phyloP scores from a whole-genome alignment of 2,888 invertebrate genomes.

The Magallana nippona region DNA sequence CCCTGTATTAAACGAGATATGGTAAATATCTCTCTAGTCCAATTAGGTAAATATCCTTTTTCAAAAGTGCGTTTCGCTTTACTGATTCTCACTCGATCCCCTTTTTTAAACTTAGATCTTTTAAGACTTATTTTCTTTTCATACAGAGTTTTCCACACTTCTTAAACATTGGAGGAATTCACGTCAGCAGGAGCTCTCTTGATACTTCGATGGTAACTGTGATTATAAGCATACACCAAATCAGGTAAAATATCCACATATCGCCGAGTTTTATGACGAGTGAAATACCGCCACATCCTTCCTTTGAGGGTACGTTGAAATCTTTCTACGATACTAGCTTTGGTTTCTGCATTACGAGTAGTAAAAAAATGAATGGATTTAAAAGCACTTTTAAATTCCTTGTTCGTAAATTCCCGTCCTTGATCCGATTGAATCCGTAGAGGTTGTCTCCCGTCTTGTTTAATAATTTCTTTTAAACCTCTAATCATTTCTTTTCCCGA shows the following conservation, averaged over 20 bases:
- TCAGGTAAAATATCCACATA: slow-evolving; percentile 50
- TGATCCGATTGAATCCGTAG: slow-evolving; percentile 56
- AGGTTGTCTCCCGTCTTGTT: slow-evolving; percentile 49
- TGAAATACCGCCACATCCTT: slow-evolving; percentile 54
- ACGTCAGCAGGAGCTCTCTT: slow-evolving; percentile 50
- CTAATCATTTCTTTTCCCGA: slow-evolving; percentile 46
- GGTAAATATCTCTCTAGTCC: slow-evolving; percentile 54
- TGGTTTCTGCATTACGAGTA: slow-evolving; percentile 65
- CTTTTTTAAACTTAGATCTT: slow-evolving; percentile 39
- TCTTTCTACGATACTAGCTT: slow-evolving; percentile 73
- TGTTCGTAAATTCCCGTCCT: slow-evolving; percentile 63
- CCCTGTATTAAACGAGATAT: slow-evolving; percentile 35
- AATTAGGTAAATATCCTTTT: slow-evolving; percentile 54
- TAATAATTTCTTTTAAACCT: slow-evolving; percentile 54
- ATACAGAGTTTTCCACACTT: slow-evolving; percentile 39
- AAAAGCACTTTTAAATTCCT: slow-evolving; percentile 43
- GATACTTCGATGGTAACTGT: slow-evolving; percentile 52
- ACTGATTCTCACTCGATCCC: slow-evolving; percentile 52
- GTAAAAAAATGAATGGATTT: slow-evolving; percentile 62
- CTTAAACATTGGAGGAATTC: slow-evolving; percentile 43
- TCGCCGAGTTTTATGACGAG: slow-evolving; percentile 37
- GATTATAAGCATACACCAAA: slow-evolving; percentile 53
- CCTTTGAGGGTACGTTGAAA: slow-evolving; percentile 60
- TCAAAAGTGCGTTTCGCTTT: slow-evolving; percentile 44
- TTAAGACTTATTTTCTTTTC: slow-evolving; percentile 16